Conservation (phyloP, 1,140 invertebrate species). For the Bombus confusus region DNA sequence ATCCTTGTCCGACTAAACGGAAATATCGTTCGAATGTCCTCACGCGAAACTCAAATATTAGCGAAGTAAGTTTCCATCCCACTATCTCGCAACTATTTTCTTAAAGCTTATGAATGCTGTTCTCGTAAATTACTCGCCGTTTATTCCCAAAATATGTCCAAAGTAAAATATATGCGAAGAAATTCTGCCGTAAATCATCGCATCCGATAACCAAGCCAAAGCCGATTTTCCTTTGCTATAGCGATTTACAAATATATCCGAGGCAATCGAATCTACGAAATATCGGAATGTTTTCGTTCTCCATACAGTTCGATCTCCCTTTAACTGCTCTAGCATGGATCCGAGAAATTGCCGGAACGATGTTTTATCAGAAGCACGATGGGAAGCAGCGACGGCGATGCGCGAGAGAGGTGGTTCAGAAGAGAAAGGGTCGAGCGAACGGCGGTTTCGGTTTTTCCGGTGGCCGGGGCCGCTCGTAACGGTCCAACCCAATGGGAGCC, state of each 20-base stretch:
- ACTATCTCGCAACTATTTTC: background rate
- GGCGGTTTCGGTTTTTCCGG: conserved; percentile 24
- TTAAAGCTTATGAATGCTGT: too few species aligned
- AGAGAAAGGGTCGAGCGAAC: background rate
- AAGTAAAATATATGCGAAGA: background rate
- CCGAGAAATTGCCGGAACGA: background rate
- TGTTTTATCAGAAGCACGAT: too few species aligned
- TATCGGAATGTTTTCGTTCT: background rate
- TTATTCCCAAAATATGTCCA: too few species aligned
- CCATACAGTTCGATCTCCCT: background rate
- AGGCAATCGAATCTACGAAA: background rate
- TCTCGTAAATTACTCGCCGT: background rate
- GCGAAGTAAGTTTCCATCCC: background rate
- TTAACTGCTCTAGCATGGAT: background rate
- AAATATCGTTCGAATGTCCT: background rate
- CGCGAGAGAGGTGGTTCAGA: background rate
- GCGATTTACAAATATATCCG: background rate
- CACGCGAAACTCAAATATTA: background rate
- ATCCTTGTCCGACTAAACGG: background rate
- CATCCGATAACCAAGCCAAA: background rate
- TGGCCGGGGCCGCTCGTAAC: background rate
- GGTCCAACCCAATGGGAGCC: background rate
- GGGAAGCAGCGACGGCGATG: background rate
- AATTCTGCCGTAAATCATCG: background rate
- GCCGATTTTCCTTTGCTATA: background rate